Percentiles rank a stretch among this genome's conserved stretches.
phyloP scores from a whole-genome alignment of 2,888 invertebrate species.

The Bombylius major region DNA sequence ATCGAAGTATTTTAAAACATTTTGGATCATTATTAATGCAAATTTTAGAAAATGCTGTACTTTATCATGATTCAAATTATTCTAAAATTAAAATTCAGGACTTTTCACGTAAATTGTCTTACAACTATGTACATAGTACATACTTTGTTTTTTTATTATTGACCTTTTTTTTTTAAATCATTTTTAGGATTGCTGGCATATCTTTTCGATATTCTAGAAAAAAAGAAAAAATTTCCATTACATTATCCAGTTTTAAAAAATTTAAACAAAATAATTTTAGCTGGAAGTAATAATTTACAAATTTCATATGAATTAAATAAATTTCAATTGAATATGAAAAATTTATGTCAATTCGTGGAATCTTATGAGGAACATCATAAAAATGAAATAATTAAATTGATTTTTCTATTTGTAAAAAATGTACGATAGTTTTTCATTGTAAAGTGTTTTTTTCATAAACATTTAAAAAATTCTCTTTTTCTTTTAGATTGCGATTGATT shows the following conservation, averaged over 20 bases:
- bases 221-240: neutral
- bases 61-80: neutral
- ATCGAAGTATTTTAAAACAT: neutral
- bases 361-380: neutral
- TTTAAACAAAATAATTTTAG: neutral
- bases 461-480: neutral
- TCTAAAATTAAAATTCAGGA: neutral
- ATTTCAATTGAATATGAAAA: conserved; percentile 17
- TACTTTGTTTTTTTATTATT: neutral
- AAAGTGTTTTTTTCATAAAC: neutral
- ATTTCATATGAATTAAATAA: conserved; percentile 15
- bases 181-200: neutral
- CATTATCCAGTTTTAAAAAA: neutral
- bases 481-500: conserved; percentile 1
- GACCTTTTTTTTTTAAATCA: neutral
- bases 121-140: neutral
- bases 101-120: neutral
- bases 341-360: neutral
- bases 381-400: conserved; percentile 1
- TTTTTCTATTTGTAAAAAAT: conserved; percentile 1
- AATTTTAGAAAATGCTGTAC: conserved; percentile 1
- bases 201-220: neutral
- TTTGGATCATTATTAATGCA: conserved; percentile 1
- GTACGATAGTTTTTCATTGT: neutral
- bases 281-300: neutral